Percentiles rank a stretch among this genome's conserved stretches.
Evolutionary conservation across 2,888 invertebrate species (phyloP).

Genomic region (Rosalia funebris): DNA sequence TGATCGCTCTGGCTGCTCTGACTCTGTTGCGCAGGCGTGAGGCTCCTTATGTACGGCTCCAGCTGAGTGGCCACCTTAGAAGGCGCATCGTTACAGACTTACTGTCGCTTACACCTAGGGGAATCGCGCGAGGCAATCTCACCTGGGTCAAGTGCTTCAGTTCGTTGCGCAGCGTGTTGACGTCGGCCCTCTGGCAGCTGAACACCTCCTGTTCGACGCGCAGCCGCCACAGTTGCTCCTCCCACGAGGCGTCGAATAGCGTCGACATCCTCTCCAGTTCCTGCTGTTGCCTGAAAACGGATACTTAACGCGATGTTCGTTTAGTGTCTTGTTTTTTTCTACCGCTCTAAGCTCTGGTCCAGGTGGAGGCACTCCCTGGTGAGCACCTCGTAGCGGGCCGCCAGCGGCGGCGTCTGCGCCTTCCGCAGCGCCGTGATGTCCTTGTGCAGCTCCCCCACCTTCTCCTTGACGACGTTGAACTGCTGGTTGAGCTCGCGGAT

Average conservation of each 20-base stretch:
- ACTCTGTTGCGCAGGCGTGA: conserved; percentile 59
- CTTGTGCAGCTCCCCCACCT: conserved; percentile 73
- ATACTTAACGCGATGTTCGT: no score
- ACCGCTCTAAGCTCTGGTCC: conserved; percentile 70
- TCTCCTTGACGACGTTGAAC: conserved; percentile 70
- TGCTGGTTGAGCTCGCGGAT: conserved; percentile 71
- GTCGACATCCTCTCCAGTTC: conserved; percentile 71
- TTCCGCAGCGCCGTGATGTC: conserved; percentile 74
- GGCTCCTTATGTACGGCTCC: conserved; percentile 73
- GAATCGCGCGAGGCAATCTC: no score
- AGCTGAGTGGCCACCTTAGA: conserved; percentile 69
- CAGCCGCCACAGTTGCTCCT: conserved; percentile 76
- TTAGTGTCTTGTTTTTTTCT: no score
- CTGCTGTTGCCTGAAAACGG: conserved; percentile 65
- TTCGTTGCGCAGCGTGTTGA: conserved; percentile 72
- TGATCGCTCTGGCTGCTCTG: conserved; percentile 59
- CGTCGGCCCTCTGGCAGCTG: conserved; percentile 72
- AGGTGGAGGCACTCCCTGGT: conserved; percentile 70
- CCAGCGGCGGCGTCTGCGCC: conserved; percentile 60
- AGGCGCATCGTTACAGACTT: no score
- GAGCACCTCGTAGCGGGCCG: conserved; percentile 66
- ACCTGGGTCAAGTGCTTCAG: conserved; percentile 70
- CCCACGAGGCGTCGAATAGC: conserved; percentile 75
- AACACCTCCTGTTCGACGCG: conserved; percentile 74
- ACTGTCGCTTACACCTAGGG: no score